phyloP scores from a whole-genome alignment of 1,140 invertebrate genomes.

The Gryllus bimaculatus region DNA sequence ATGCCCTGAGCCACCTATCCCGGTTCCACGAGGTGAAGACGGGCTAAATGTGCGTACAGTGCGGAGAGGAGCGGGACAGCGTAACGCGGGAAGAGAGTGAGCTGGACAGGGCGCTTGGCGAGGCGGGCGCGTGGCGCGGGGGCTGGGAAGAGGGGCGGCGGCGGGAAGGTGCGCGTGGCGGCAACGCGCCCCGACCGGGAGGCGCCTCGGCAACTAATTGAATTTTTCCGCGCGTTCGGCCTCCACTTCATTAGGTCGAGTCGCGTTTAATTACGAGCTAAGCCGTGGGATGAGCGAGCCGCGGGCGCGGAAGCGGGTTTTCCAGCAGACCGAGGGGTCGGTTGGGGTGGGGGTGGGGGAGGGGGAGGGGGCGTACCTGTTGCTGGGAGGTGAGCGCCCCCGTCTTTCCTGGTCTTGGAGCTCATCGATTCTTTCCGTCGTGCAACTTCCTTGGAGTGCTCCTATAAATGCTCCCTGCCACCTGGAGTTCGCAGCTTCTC shows the following conservation, averaged over 20 bases:
- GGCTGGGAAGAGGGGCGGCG: too few relatives aligned
- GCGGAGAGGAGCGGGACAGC: too few relatives aligned
- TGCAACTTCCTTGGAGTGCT: not conserved
- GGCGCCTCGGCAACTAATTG: conserved; percentile 6
- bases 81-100: too few relatives aligned
- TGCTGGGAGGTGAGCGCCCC: not conserved
- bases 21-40: too few relatives aligned
- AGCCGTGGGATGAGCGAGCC: not conserved
- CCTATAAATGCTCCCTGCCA: not conserved
- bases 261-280: conserved; percentile 11
- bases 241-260: conserved; percentile 6
- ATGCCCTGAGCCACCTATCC: too few relatives aligned
- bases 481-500: not conserved
- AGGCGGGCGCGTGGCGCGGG: too few relatives aligned
- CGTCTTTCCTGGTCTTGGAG: not conserved
- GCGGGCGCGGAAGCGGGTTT: not conserved
- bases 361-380: not conserved
- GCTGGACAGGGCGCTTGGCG: too few relatives aligned
- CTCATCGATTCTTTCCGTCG: not conserved
- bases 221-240: conserved; percentile 10
- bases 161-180: not conserved
- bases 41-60: too few relatives aligned
- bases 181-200: not conserved
- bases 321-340: not conserved
- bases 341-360: not conserved